Percentiles rank a stretch among this genome's conserved stretches.
Evolutionary conservation across 2,797 vertebrate species (phyloP).

Genomic region (Halcyon leucocephala): DNA sequence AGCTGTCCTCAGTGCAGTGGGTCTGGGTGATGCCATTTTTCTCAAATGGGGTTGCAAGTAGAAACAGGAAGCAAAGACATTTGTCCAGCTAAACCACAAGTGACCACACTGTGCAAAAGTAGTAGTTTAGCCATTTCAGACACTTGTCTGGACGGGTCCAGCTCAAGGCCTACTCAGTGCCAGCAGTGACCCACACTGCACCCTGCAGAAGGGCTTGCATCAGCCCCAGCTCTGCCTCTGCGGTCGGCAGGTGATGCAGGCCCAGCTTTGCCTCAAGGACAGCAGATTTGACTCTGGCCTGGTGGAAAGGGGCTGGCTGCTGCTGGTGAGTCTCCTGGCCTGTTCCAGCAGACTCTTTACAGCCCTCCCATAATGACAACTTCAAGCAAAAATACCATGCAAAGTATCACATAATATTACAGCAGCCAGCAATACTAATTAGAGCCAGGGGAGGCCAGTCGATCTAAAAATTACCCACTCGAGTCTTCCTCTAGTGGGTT

Average conservation of each 20-base stretch:
- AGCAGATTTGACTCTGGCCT: neutral
- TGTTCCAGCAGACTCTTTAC: neutral
- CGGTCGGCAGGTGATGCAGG: neutral
- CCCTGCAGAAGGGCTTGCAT: too few species aligned
- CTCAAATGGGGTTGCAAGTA: neutral
- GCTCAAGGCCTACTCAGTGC: neutral
- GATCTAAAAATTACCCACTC: neutral
- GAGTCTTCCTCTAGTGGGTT: neutral
- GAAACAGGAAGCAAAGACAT: neutral
- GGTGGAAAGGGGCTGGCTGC: neutral
- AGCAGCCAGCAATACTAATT: neutral
- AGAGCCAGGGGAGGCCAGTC: neutral
- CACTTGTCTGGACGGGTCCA: neutral
- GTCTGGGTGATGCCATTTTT: neutral
- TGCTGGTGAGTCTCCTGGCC: neutral
- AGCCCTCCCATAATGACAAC: neutral
- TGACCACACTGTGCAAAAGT: neutral
- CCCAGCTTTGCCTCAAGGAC: neutral
- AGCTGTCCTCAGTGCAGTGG: neutral
- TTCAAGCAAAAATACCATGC: neutral
- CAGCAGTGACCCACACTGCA: rapidly evolving
- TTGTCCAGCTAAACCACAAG: neutral
- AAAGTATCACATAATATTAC: neutral
- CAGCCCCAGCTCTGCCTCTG: neutral
- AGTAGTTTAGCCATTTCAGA: neutral